Conservation (phyloP, 1,140 invertebrate species). For the Papilio dardanus region DNA sequence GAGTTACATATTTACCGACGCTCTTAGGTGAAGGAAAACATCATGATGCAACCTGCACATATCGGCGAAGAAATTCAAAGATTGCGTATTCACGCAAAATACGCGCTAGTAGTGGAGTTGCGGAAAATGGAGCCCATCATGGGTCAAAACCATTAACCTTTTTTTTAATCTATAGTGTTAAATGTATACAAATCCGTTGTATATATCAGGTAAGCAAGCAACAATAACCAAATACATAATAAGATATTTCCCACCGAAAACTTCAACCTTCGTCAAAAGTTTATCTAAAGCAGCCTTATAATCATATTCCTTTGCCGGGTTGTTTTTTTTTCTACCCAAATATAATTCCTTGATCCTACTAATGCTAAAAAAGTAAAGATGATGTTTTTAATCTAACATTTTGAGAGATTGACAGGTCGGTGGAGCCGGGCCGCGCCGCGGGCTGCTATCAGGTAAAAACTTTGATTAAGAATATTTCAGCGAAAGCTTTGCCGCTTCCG, state of each 20-base stretch:
- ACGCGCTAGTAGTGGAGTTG: no score
- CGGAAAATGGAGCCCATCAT: no score
- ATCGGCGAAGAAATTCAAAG: no score
- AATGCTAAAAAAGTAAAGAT: slow-evolving; percentile 78
- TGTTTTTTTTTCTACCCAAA: slow-evolving; percentile 61
- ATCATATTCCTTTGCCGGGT: slow-evolving; percentile 64
- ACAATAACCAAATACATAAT: slow-evolving; percentile 48
- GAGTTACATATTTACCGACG: no score
- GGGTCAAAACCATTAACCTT: no score
- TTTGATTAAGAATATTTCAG: slow-evolving; percentile 82
- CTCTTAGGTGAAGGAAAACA: no score
- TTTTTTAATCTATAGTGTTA: no score
- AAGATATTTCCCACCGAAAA: slow-evolving; percentile 47
- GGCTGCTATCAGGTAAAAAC: slow-evolving; percentile 72
- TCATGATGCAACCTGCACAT: no score
- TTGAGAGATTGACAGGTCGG: slow-evolving; percentile 81
- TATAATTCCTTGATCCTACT: slow-evolving; percentile 79
- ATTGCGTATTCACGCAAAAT: no score
- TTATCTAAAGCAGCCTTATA: slow-evolving; percentile 68
- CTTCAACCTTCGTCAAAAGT: slow-evolving; percentile 74
- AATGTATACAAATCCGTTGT: neutral
- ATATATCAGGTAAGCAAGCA: slow-evolving; percentile 44
- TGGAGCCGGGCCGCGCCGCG: slow-evolving; percentile 54
- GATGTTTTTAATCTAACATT: slow-evolving; percentile 80
- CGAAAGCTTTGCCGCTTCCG: slow-evolving; percentile 56